phyloP scores from a whole-genome alignment of 2,797 vertebrate genomes.

The Lemur catta region DNA sequence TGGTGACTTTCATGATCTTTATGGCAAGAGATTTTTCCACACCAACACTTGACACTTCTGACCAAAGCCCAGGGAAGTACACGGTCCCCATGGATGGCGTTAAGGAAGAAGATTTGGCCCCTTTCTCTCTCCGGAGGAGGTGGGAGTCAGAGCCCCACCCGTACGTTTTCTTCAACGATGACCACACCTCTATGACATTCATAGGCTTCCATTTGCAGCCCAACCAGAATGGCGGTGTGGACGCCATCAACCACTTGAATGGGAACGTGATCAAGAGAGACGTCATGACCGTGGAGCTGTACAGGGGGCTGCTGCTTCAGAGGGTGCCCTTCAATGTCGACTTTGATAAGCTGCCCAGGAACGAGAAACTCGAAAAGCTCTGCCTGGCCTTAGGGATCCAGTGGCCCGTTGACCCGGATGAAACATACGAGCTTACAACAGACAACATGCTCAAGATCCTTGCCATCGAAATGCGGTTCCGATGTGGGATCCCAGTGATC shows the following conservation, averaged over 20 bases:
- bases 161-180: constrained; percentile 96
- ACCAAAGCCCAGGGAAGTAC: constrained; percentile 90
- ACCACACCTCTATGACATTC: constrained; percentile 95
- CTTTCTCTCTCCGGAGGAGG: constrained; percentile 92
- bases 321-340: constrained; percentile 93
- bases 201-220: constrained; percentile 93
- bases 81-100: constrained; percentile 80
- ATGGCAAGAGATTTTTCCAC: constrained; percentile 99
- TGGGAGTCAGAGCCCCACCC: constrained; percentile 98
- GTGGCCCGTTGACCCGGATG: constrained; percentile 89
- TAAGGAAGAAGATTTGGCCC: constrained; percentile 90
- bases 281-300: constrained; percentile 89
- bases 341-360: constrained; percentile 90
- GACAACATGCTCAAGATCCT: constrained; percentile 97
- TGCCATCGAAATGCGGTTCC: constrained; percentile 97
- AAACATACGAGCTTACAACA: constrained; percentile 95
- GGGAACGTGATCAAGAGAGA: constrained; percentile 87
- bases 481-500: constrained; percentile 96
- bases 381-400: constrained; percentile 92
- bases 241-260: constrained; percentile 89
- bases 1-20: constrained; percentile 96
- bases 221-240: constrained; percentile 72
- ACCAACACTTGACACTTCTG: constrained; percentile 92
- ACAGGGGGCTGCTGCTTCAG: constrained; percentile 87
- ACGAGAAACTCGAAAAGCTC: constrained; percentile 91